A percentile compares a stretch with the other conserved stretches of the same genome.
Conservation (phyloP, 2,888 invertebrate genomes). For the Lithophane ornitopus region DNA sequence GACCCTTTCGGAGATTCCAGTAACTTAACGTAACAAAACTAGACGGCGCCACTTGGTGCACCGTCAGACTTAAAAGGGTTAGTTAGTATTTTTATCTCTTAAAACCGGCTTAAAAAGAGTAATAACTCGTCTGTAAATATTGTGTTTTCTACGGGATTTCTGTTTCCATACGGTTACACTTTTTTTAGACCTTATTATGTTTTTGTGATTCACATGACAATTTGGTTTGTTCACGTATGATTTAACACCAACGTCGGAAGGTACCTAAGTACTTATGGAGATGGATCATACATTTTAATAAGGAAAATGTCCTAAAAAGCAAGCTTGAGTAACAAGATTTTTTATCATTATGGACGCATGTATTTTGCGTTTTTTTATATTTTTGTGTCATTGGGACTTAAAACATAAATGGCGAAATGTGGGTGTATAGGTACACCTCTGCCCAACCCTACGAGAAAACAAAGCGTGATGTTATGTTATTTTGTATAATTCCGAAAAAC, state of each 20-base stretch:
- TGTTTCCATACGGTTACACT: background rate
- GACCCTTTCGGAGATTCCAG: background rate
- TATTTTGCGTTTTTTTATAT: too few species aligned
- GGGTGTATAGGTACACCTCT: background rate
- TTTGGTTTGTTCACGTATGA: background rate
- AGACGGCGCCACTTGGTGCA: background rate
- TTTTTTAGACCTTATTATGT: background rate
- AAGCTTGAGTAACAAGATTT: background rate
- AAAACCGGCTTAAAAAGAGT: background rate
- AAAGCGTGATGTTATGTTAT: background rate
- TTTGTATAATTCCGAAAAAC: background rate
- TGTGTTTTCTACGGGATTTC: background rate
- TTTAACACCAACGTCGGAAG: background rate
- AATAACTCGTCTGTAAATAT: background rate
- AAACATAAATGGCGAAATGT: too few species aligned
- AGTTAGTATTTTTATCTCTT: background rate
- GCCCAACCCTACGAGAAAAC: background rate
- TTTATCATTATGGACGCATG: too few species aligned
- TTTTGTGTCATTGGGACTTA: too few species aligned
- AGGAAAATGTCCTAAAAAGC: background rate
- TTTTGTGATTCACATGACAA: background rate
- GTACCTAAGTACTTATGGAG: background rate
- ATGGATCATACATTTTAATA: conserved; percentile 10
- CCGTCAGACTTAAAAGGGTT: background rate
- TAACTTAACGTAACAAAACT: background rate